Percentiles rank a stretch among this genome's conserved stretches.
Conservation (phyloP, 2,888 invertebrate genomes). For the Eristalinus sepulchralis region DNA sequence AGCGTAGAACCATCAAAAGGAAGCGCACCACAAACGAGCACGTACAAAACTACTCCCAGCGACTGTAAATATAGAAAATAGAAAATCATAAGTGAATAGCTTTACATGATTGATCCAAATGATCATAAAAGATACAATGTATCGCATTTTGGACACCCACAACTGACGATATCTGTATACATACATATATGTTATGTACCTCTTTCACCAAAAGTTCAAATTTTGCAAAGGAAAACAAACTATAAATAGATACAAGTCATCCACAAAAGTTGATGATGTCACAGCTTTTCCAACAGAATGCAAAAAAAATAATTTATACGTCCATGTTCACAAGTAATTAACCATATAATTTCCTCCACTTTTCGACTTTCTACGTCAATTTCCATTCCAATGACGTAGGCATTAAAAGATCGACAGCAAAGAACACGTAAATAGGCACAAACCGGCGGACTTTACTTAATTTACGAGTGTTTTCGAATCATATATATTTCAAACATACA, state of each 20-base stretch:
- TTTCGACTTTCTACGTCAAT: constrained; percentile 35
- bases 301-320: constrained; percentile 7
- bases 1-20: constrained; percentile 98
- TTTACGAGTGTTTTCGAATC: constrained; percentile 14
- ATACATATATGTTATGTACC: background rate
- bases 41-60: constrained; percentile 97
- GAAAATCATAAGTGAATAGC: background rate
- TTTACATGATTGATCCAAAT: background rate
- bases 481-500: background rate
- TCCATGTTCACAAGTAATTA: constrained; percentile 35
- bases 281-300: background rate
- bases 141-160: background rate
- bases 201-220: background rate
- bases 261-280: constrained; percentile 24
- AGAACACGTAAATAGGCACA: constrained; percentile 2
- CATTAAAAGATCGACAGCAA: background rate
- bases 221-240: background rate
- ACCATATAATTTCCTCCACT: constrained; percentile 21
- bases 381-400: constrained; percentile 27
- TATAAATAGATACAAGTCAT: background rate
- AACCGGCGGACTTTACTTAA: constrained; percentile 7
- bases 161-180: no score
- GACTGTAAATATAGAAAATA: constrained; percentile 84
- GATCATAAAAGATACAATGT: background rate
- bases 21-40: constrained; percentile 96